Conservation (phyloP, 2,113 vertebrate genomes). For the Paraplagusia blochii region DNA sequence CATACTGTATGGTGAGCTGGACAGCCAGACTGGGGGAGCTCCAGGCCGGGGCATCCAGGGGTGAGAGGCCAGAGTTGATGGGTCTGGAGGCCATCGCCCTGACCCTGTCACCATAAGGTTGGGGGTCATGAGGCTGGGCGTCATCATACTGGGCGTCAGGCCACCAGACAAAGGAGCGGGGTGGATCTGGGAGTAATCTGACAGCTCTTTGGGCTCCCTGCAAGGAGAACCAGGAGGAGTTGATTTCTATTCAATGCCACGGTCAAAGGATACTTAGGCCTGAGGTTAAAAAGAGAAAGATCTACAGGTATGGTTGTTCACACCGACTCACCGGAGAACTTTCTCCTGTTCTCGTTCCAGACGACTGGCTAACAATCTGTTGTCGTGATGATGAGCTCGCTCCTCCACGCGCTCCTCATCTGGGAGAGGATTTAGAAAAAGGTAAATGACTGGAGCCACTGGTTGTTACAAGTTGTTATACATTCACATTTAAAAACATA, state of each 20-base stretch:
- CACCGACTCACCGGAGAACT: constrained; percentile 83
- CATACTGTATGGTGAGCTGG: constrained; percentile 83
- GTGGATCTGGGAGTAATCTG: constrained; percentile 88
- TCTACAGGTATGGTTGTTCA: not conserved
- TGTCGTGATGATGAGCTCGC: constrained; percentile 80
- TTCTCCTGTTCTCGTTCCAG: constrained; percentile 93
- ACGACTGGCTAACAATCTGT: constrained; percentile 83
- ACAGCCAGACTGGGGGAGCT: constrained; percentile 91
- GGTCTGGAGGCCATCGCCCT: constrained; percentile 88
- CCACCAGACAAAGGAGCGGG: constrained; percentile 79
- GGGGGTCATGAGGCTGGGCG: constrained; percentile 80
- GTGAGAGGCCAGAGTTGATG: constrained; percentile 87
- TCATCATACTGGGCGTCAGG: constrained; percentile 73
- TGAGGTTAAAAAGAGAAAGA: not conserved
- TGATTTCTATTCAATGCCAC: not conserved
- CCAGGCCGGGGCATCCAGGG: constrained; percentile 89
- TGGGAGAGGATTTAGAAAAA: constrained; percentile 54
- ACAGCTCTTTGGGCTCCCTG: constrained; percentile 94
- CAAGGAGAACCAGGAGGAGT: not conserved
- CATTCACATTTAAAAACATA: too few species aligned
- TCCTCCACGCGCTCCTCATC: constrained; percentile 88
- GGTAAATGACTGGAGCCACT: too few species aligned
- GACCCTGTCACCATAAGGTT: constrained; percentile 96
- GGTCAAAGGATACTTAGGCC: not conserved
- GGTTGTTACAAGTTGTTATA: too few species aligned